These are phyloP conservation scores for Albula goreensis DNA, from an alignment of 2,113 vertebrate species.

Conservation along the genomic window DNA sequence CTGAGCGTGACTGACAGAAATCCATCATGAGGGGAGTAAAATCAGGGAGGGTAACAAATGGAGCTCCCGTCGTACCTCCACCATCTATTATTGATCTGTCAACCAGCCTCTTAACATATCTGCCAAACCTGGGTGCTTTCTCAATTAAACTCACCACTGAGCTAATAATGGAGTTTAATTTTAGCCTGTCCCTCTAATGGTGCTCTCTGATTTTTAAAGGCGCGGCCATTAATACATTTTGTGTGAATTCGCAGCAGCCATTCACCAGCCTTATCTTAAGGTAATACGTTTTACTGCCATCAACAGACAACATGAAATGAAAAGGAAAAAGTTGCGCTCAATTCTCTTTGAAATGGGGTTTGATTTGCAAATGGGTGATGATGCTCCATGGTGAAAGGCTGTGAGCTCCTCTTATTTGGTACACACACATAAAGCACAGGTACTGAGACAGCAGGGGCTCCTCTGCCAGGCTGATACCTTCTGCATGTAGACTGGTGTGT, in stretches of 20 bases:
- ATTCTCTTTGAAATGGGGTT: background rate
- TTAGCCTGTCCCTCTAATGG: background rate
- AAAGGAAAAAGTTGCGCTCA: background rate
- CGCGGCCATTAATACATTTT: background rate
- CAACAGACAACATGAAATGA: background rate
- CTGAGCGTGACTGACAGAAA: background rate
- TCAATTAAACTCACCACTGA: background rate
- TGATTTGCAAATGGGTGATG: background rate
- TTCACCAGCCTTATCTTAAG: background rate
- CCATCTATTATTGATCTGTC: background rate
- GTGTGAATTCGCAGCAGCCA: background rate
- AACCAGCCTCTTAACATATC: constrained; percentile 9
- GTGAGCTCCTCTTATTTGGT: too few species aligned
- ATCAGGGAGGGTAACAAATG: background rate
- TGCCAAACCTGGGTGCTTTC: background rate
- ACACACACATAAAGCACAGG: too few species aligned
- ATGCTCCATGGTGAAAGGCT: background rate
- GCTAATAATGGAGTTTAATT: background rate
- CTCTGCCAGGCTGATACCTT: background rate
- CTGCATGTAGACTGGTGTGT: background rate
- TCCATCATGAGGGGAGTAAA: constrained; percentile 8
- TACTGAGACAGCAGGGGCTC: too few species aligned
- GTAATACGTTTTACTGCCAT: background rate
- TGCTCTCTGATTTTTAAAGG: background rate
- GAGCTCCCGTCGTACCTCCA: background rate